Evolutionary conservation across 2,888 invertebrate species (phyloP).

Genomic region (Hecatera dysodea): DNA sequence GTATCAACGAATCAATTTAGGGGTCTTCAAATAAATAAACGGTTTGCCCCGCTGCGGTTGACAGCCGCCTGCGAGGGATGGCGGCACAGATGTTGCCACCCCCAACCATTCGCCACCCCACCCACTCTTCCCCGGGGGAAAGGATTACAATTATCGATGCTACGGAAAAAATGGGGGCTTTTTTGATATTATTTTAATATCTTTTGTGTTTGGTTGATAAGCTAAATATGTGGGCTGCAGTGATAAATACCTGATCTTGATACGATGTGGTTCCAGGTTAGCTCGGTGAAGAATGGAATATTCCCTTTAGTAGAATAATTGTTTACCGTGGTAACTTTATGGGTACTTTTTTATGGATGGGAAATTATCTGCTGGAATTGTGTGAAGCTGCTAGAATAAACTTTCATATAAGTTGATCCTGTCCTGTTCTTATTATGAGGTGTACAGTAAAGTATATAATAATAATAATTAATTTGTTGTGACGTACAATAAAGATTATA

Average conservation of each 20-base stretch:
- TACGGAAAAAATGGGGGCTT: conserved; percentile 59
- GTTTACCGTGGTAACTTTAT: too few species aligned
- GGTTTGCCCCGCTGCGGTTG: conserved; percentile 81
- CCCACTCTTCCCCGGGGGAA: conserved; percentile 55
- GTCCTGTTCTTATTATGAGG: too few species aligned
- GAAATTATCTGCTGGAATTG: too few species aligned
- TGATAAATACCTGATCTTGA: neutral
- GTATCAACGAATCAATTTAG: conserved; percentile 86
- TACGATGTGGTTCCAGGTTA: neutral
- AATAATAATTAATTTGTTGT: too few species aligned
- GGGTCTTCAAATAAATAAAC: conserved; percentile 81
- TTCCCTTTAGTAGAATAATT: neutral
- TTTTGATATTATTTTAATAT: conserved; percentile 62
- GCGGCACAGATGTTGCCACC: conserved; percentile 81
- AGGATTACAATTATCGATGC: conserved; percentile 78
- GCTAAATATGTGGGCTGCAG: conserved; percentile 10
- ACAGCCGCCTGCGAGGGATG: conserved; percentile 85
- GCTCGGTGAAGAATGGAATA: neutral
- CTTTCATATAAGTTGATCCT: too few species aligned
- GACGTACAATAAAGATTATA: too few species aligned
- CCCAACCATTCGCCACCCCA: conserved; percentile 55
- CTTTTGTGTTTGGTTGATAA: conserved; percentile 54
- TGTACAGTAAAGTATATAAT: too few species aligned
- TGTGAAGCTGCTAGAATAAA: too few species aligned
- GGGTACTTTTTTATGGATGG: too few species aligned